Conservation (phyloP, 2,797 vertebrate species). For the Natrix natrix region DNA sequence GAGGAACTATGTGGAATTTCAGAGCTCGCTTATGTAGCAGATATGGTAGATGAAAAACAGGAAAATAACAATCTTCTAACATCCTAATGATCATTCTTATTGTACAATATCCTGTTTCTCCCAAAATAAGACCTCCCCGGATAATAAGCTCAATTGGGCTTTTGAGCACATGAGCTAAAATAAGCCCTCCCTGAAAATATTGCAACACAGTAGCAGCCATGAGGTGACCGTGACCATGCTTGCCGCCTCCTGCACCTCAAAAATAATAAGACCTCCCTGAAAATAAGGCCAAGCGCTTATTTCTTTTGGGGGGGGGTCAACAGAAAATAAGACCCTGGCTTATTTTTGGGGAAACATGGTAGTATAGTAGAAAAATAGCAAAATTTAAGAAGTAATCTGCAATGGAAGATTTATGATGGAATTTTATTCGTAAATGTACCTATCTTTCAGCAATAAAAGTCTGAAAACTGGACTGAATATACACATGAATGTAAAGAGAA, state of each 20-base stretch:
- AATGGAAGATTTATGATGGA: not conserved
- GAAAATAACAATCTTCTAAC: not conserved
- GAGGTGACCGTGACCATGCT: no score
- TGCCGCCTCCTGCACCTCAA: no score
- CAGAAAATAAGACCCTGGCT: no score
- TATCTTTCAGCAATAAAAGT: not conserved
- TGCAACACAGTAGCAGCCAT: no score
- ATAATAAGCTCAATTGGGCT: no score
- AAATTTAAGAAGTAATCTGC: not conserved
- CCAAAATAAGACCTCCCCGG: no score
- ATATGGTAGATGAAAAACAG: not conserved
- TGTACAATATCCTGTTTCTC: not conserved
- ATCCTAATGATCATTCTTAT: not conserved
- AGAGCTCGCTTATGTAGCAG: slow-evolving; percentile 1
- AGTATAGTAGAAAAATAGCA: not conserved
- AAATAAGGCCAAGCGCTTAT: no score
- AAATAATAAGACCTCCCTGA: no score
- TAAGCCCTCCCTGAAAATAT: no score
- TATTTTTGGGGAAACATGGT: no score
- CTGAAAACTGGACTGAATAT: not conserved
- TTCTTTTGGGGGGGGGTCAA: no score
- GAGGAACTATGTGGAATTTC: slow-evolving; percentile 47
- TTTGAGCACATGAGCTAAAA: no score
- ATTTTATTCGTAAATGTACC: not conserved
- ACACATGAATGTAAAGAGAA: not conserved